phyloP scores from a whole-genome alignment of 2,113 vertebrate genomes.

The Hyperoodon ampullatus region DNA sequence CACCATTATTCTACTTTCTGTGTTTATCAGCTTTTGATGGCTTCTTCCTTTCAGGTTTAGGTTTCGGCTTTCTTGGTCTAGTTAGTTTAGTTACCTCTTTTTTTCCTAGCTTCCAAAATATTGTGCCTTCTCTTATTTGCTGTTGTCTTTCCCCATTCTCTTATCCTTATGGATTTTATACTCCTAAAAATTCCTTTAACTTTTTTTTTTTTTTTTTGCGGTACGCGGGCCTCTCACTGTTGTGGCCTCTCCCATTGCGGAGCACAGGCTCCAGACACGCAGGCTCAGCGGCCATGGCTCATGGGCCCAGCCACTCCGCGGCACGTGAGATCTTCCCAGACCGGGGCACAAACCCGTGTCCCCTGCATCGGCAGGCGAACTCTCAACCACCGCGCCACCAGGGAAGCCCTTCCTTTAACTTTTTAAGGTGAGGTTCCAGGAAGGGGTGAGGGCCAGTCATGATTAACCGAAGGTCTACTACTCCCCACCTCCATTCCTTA shows the following conservation, averaged over 20 bases:
- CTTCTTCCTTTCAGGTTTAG: not conserved
- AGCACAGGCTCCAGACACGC: too few species aligned
- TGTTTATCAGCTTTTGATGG: not conserved
- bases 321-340: too few species aligned
- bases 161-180: not conserved
- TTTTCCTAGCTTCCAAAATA: not conserved
- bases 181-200: not conserved
- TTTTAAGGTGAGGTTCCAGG: constrained; percentile 46
- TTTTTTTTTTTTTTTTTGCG: not conserved
- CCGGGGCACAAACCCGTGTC: too few species aligned
- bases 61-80: not conserved
- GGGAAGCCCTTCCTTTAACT: not conserved
- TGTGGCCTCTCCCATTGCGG: too few species aligned
- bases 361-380: too few species aligned
- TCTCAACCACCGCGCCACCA: too few species aligned
- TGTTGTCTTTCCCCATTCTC: not conserved
- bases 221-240: too few species aligned
- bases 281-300: too few species aligned
- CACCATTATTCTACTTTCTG: not conserved
- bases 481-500: not conserved
- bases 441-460: not conserved
- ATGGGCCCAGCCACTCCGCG: too few species aligned
- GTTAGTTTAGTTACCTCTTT: not conserved
- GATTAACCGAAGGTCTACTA: not conserved
- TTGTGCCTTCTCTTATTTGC: not conserved